Conservation (phyloP, 2,113 vertebrate species). For the Gracilinanus agilis region DNA sequence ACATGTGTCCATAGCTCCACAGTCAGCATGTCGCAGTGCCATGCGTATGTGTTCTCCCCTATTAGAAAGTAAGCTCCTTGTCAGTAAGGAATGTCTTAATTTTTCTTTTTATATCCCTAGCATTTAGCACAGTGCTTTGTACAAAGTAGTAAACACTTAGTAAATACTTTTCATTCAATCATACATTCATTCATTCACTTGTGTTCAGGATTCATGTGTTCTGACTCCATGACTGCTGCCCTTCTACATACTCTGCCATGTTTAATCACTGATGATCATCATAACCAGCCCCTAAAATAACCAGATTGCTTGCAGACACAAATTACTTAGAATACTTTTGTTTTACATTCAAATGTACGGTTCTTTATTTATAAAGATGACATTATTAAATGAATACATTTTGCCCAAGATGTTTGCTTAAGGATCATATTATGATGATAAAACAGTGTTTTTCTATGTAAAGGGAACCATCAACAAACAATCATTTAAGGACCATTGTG, state of each 20-base stretch:
- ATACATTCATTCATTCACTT: too few species aligned
- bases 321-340: background rate
- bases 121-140: too few species aligned
- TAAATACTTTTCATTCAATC: too few species aligned
- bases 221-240: too few species aligned
- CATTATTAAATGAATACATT: background rate
- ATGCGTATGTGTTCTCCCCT: background rate
- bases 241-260: too few species aligned
- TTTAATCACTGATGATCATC: too few species aligned
- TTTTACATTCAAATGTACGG: background rate
- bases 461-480: background rate
- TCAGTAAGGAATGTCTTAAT: background rate
- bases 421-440: background rate
- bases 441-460: background rate
- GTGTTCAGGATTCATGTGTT: too few species aligned
- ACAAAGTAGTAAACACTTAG: too few species aligned
- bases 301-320: background rate
- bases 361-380: background rate
- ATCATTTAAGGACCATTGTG: background rate
- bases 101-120: too few species aligned
- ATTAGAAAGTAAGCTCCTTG: background rate
- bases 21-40: background rate
- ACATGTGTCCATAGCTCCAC: background rate
- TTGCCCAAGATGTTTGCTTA: background rate
- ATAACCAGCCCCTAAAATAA: background rate